Conservation (phyloP, 2,888 invertebrate genomes). For the Mellilla xanthometata region DNA sequence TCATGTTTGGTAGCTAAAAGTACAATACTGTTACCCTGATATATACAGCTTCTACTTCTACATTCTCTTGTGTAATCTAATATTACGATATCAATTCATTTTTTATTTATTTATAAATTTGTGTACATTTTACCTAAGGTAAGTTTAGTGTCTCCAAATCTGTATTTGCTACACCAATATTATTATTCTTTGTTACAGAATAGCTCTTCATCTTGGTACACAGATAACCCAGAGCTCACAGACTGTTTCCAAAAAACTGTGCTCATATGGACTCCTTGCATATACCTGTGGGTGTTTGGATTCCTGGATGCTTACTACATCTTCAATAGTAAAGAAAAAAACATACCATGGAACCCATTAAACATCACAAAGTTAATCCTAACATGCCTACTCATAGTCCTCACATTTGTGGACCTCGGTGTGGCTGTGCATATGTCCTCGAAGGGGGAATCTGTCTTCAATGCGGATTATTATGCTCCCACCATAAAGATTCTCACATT, state of each 20-base stretch:
- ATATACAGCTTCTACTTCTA: too few species aligned
- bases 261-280: slow-evolving; percentile 94
- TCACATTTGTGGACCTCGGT: slow-evolving; percentile 87
- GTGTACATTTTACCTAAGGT: too few species aligned
- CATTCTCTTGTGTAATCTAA: too few species aligned
- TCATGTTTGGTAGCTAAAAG: too few species aligned
- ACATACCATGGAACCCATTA: slow-evolving; percentile 90
- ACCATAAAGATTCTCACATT: slow-evolving; percentile 89
- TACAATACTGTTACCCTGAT: too few species aligned
- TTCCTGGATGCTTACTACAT: slow-evolving; percentile 90
- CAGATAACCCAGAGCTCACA: slow-evolving; percentile 92
- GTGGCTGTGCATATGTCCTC: slow-evolving; percentile 82
- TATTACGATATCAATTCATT: too few species aligned
- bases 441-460: slow-evolving; percentile 78
- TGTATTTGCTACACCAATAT: too few species aligned
- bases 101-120: too few species aligned
- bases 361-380: slow-evolving; percentile 87
- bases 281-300: slow-evolving; percentile 90
- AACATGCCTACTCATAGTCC: slow-evolving; percentile 84
- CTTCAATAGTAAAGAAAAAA: slow-evolving; percentile 87
- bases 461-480: slow-evolving; percentile 90
- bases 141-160: too few species aligned
- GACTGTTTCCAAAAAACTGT: slow-evolving; percentile 96
- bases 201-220: slow-evolving; percentile 88
- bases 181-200: slow-evolving; percentile 84